Base-by-base conservation (phyloP, 2,113 vertebrate genomes). In the Lota lota region DNA sequence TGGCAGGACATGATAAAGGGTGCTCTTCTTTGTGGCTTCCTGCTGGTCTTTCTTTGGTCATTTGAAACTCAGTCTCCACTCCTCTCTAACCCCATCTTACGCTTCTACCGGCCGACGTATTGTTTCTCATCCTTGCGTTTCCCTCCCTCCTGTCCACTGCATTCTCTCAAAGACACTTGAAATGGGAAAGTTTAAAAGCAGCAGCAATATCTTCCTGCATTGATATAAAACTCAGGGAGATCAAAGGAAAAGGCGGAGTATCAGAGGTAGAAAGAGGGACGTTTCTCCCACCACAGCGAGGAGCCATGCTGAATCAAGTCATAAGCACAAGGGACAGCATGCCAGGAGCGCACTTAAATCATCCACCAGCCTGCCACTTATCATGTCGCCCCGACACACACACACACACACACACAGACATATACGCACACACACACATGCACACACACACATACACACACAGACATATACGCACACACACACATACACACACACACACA, bases 381-480 rank as follows among this genome's bases (percentile, higher is more conserved):
- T 53, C 51, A 53, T 53, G 12, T 15, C 51, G n/a, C 6, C 51
- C 51, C 51, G 12, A 53, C 12, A 53, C 51, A 53, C 51, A 53
- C 51, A 53, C 51, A 53, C 51, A 53, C 28, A 4, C 28, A 33
- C 28, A 33, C 28, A 33, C 28, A 33, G 4, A 33, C 28, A 33
- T 6, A 33, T 4, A 33, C 28, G 7, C 28, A 33, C 28, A 28
- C 28, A 28, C 28, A 28, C 28, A 28, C 28, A 28, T 5, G 24
- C 22, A 64, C 17, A 64, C 22, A 68, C 61, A 64, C 60, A 60
- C 58, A 60, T 19, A 60, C 58, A 60, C 19, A 60, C 58, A 60
- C 20, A 60, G 4, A 60, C 20, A 60, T 5, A 22, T 19, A 59
- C 10, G 21, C 57, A 59, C 56, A 6, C 56, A 58, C 56, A 58